Evolutionary conservation across 2,888 invertebrate species (phyloP).

Genomic region (Nemapogon koenigi): DNA sequence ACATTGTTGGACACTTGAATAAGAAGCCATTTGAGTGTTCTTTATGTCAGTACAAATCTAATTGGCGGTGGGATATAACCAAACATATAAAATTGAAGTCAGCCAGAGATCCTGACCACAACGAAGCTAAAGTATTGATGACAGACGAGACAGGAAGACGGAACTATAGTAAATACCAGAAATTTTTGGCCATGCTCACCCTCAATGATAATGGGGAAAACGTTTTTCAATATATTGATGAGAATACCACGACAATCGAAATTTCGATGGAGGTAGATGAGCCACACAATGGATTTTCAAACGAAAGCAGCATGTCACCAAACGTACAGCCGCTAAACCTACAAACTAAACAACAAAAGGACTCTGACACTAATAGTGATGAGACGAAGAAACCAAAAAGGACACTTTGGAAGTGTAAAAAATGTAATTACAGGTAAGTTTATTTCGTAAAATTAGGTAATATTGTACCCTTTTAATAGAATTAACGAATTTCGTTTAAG

Average conservation of each 20-base stretch:
- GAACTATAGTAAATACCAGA: slow-evolving; percentile 92
- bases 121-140: slow-evolving; percentile 83
- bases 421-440: slow-evolving; percentile 84
- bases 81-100: slow-evolving; percentile 93
- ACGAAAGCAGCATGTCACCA: slow-evolving; percentile 39
- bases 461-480: too few species aligned
- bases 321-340: slow-evolving; percentile 69
- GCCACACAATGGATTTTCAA: slow-evolving; percentile 37
- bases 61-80: slow-evolving; percentile 97
- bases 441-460: slow-evolving; percentile 1
- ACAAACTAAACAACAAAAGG: slow-evolving; percentile 42
- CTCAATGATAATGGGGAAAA: slow-evolving; percentile 65
- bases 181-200: slow-evolving; percentile 76
- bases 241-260: slow-evolving; percentile 36
- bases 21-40: slow-evolving; percentile 96
- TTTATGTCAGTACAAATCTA: slow-evolving; percentile 90
- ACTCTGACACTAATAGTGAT: slow-evolving; percentile 21
- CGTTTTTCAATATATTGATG: slow-evolving; percentile 49
- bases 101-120: slow-evolving; percentile 82
- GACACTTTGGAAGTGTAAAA: slow-evolving; percentile 88
- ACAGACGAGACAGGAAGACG: slow-evolving; percentile 90
- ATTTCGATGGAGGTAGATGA: slow-evolving; percentile 54
- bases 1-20: slow-evolving; percentile 91
- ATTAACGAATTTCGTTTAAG: too few species aligned
- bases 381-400: slow-evolving; percentile 68